Conservation (phyloP, 2,113 vertebrate species). For the Epinephelus cyanopodus region DNA sequence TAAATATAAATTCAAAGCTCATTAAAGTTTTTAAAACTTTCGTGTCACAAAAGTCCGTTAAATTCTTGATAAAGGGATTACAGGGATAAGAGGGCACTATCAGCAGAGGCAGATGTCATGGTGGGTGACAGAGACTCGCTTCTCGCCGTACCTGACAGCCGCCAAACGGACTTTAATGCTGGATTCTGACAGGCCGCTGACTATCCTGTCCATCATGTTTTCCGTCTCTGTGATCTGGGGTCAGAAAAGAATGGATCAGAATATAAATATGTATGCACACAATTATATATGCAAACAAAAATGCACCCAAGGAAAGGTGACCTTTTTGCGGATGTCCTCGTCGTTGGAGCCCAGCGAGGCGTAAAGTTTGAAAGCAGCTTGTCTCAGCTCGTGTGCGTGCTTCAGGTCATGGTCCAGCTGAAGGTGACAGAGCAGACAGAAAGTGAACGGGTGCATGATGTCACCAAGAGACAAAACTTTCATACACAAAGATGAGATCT, state of each 20-base stretch:
- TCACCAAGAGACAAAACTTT: background rate
- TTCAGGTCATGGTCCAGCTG: slow-evolving; percentile 99
- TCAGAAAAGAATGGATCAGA: background rate
- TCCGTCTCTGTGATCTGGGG: slow-evolving; percentile 97
- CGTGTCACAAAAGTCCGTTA: background rate
- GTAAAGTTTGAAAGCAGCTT: slow-evolving; percentile 99
- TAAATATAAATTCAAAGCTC: background rate
- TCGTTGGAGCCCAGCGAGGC: slow-evolving; percentile 98
- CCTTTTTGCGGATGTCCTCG: slow-evolving; percentile 99
- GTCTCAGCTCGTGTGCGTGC: slow-evolving; percentile 96
- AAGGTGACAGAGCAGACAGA: background rate
- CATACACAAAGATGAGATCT: background rate
- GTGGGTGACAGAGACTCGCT: background rate
- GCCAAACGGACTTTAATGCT: slow-evolving; percentile 99
- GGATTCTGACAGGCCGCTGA: slow-evolving; percentile 97
- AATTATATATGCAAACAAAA: background rate
- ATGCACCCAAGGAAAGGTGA: slow-evolving; percentile 75
- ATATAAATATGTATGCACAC: background rate
- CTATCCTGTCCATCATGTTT: slow-evolving; percentile 99
- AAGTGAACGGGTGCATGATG: background rate
- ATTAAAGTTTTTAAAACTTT: background rate
- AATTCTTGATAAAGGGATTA: background rate
- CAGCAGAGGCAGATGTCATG: background rate
- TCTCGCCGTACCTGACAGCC: slow-evolving; percentile 91
- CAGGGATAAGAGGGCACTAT: background rate